Base-by-base conservation (phyloP, 2,888 invertebrate genomes). In the Caenorhabditis panamensis region DNA sequence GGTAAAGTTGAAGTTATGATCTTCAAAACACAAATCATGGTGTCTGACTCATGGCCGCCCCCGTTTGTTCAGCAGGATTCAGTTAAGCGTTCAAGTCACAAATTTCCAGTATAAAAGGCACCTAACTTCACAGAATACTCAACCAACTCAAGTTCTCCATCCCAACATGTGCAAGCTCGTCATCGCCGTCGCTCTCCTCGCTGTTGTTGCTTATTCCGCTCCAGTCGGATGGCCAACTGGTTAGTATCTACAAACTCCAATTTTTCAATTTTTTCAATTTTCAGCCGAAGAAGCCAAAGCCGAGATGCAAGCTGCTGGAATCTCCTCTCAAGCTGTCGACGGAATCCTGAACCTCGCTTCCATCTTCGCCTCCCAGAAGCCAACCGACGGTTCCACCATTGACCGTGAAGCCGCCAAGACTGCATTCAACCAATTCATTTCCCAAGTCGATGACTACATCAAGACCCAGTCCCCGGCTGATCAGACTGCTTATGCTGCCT, bases 211-310 rank as follows among this genome's bases (percentile, higher is more conserved):
- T 18, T 66, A 18, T 9, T 54, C 54, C 6, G 41, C 56, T 11
- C 54, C 66, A 44, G 44, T 37, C 28, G 66, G 56, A 44, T 66
- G 66, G 66, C 56, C 66, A 56, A 66, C 41, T 28, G 56, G 66
- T 66, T 20, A 41, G 47, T 28, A 28, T 47, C 36, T 20, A 5
- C 24, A n/a, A n/a, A 13, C 24, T 22, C 9, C 11, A n/a, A 37
- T 37, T 22, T 37, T 3, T 36, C 18, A 11, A 26, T 56, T 9
- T 9, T 20, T 20, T 54, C 26, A 9, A 31, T 31, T 64, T 64
- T 36, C 66, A 66, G 66, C 56, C 56, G 66, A 66, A 56, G 66
- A 66, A 66, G 66, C 66, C 44, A 66, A 44, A 18, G 44, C 66
- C 5, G 66, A 66, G 16, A 26, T 66, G 26, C 37, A n/a, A 5